Percentiles rank a stretch among this genome's conserved stretches.
Conservation (phyloP, 2,797 vertebrate genomes). For the Chelidonichthys spinosus region DNA sequence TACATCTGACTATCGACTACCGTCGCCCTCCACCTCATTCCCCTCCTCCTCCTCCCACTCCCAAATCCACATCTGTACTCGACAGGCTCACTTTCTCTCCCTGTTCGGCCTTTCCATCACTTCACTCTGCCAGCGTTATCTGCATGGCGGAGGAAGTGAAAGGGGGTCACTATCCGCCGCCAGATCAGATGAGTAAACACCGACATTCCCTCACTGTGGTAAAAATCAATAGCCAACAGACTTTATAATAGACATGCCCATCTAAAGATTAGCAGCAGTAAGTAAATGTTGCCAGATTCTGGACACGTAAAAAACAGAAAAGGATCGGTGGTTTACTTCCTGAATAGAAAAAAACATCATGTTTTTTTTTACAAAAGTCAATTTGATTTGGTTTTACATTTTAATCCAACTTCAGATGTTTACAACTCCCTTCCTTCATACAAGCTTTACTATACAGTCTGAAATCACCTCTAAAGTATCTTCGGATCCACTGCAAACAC, state of each 20-base stretch:
- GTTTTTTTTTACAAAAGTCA: neutral
- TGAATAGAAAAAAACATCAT: neutral
- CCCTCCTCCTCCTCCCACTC: slow-evolving; percentile 33
- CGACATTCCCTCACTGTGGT: slow-evolving; percentile 48
- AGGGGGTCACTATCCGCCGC: slow-evolving; percentile 52
- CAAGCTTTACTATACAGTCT: slow-evolving; percentile 33
- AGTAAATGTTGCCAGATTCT: slow-evolving; percentile 38
- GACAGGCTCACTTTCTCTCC: slow-evolving; percentile 51
- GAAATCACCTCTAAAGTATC: slow-evolving; percentile 45
- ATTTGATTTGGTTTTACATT: neutral
- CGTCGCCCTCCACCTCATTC: slow-evolving; percentile 23
- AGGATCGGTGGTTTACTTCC: slow-evolving; percentile 9
- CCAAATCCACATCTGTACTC: slow-evolving; percentile 46
- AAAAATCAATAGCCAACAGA: slow-evolving; percentile 63
- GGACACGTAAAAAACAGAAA: slow-evolving; percentile 17
- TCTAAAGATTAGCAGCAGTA: slow-evolving; percentile 54
- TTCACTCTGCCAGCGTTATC: slow-evolving; percentile 61
- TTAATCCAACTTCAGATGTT: slow-evolving; percentile 20
- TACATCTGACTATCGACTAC: slow-evolving; percentile 56
- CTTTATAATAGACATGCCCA: slow-evolving; percentile 52
- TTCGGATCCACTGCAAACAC: slow-evolving; percentile 43
- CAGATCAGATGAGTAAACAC: slow-evolving; percentile 68
- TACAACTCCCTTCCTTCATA: slow-evolving; percentile 8
- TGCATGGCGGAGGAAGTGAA: slow-evolving; percentile 57
- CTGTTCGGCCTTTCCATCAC: slow-evolving; percentile 9